phyloP scores from a whole-genome alignment of 30 jellyfish, hydroid and myxozoan genomes.

The Nemopilema nomurai region DNA sequence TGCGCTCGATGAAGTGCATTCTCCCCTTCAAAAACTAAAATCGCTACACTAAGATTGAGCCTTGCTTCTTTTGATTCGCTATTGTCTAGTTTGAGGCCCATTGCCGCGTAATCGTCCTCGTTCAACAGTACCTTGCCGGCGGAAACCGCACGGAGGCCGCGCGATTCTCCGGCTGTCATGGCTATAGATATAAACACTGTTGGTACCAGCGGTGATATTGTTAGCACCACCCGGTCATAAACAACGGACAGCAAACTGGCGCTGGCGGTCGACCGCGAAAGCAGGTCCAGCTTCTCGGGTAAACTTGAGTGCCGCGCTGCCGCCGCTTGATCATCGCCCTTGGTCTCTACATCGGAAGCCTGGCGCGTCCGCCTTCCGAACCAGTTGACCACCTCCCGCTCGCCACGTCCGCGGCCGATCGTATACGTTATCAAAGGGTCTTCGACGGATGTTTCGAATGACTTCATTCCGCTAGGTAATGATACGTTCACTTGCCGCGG shows the following conservation, averaged over 20 bases:
- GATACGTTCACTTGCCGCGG: conserved; percentile 5
- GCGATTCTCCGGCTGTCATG: conserved; percentile 47
- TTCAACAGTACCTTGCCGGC: conserved; percentile 44
- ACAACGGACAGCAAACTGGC: conserved; percentile 39
- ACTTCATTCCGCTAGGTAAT: background rate
- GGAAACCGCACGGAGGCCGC: conserved; percentile 56
- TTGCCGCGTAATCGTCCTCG: conserved; percentile 31
- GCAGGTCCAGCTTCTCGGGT: conserved; percentile 34
- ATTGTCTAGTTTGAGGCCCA: conserved; percentile 30
- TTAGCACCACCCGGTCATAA: conserved; percentile 25
- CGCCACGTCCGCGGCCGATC: conserved; percentile 77
- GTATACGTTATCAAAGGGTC: conserved; percentile 62
- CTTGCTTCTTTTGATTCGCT: conserved; percentile 4
- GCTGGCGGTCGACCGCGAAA: conserved; percentile 29
- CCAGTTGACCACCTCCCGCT: conserved; percentile 71
- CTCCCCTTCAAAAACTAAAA: conserved; percentile 70
- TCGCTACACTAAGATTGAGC: conserved; percentile 40
- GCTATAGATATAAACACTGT: conserved; percentile 47
- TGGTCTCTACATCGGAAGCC: conserved; percentile 36
- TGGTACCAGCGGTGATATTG: conserved; percentile 60
- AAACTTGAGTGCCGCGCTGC: conserved; percentile 15
- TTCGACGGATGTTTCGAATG: conserved; percentile 9
- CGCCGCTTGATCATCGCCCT: background rate
- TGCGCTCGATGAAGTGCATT: conserved; percentile 47
- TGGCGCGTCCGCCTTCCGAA: conserved; percentile 47